These are phyloP conservation scores for Tetraneura akinire DNA, from an alignment of 1,140 invertebrate genomes.

Conservation along the genomic window DNA sequence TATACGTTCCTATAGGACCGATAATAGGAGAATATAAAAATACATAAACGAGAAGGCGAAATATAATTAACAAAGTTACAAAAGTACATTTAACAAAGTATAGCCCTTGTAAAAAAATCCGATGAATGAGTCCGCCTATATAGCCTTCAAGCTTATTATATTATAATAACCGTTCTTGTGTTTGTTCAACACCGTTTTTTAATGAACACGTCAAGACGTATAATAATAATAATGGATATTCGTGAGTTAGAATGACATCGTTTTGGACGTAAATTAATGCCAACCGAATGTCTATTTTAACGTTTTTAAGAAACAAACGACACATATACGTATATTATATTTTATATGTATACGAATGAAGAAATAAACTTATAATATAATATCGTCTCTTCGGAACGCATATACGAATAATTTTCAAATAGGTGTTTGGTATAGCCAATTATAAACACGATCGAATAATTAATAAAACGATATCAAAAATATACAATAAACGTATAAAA, in stretches of 20 bases:
- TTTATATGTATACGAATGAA: too few species aligned
- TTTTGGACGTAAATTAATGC: conserved; percentile 27
- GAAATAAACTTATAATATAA: too few species aligned
- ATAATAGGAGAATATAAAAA: too few species aligned
- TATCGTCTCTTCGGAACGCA: too few species aligned
- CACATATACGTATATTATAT: not conserved
- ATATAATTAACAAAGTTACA: too few species aligned
- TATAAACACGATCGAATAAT: conserved; percentile 10
- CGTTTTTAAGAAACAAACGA: not conserved
- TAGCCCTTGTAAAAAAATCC: not conserved
- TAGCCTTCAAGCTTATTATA: too few species aligned
- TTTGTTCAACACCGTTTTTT: not conserved
- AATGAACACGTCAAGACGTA: conserved; percentile 29
- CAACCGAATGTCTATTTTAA: conserved; percentile 27
- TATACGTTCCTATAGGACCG: too few species aligned
- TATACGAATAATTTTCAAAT: too few species aligned
- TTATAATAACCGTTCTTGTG: conserved; percentile 15
- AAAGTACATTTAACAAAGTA: too few species aligned
- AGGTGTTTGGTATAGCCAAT: not conserved
- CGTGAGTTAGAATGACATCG: not conserved
- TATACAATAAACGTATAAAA: too few species aligned
- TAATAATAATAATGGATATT: not conserved
- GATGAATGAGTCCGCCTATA: conserved; percentile 14
- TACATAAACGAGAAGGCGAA: too few species aligned
- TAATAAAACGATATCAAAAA: too few species aligned